phyloP scores from a whole-genome alignment of 2,888 invertebrate genomes.

The Hirtodrosophila duncani region DNA sequence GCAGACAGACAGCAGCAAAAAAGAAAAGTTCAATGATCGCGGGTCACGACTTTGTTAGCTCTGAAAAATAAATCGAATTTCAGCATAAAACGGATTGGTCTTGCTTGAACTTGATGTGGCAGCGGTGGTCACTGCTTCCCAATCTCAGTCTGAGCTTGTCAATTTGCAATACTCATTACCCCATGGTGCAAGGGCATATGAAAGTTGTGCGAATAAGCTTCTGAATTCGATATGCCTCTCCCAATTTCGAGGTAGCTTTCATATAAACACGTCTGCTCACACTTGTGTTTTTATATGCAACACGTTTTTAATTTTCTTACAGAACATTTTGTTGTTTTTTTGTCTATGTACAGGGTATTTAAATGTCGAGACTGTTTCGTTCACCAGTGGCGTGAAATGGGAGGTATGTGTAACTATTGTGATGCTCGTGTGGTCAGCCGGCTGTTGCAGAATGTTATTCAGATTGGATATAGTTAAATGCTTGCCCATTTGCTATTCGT shows the following conservation, averaged over 20 bases:
- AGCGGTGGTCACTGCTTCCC: slow-evolving; percentile 13
- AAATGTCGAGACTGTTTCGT: too few species aligned
- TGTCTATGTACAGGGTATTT: too few species aligned
- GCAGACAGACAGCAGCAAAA: not conserved
- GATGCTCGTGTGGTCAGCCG: slow-evolving; percentile 12
- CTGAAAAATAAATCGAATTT: too few species aligned
- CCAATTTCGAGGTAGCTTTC: too few species aligned
- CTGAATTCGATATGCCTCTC: too few species aligned
- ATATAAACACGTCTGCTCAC: too few species aligned
- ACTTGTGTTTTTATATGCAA: too few species aligned
- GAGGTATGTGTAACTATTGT: slow-evolving; percentile 16
- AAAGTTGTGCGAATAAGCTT: too few species aligned
- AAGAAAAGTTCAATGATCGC: slow-evolving; percentile 72
- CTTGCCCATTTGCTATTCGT: slow-evolving; percentile 63
- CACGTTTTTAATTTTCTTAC: too few species aligned
- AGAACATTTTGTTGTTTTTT: too few species aligned
- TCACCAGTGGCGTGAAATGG: slow-evolving; percentile 33
- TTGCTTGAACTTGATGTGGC: slow-evolving; percentile 22
- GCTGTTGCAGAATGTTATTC: slow-evolving; percentile 57
- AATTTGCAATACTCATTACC: too few species aligned
- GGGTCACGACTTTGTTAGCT: slow-evolving; percentile 70
- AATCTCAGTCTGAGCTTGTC: not conserved
- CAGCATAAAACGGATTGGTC: slow-evolving; percentile 34
- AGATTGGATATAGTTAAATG: slow-evolving; percentile 35
- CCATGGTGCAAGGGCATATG: too few species aligned